Percentiles rank a stretch among this genome's conserved stretches.
Evolutionary conservation across 2,888 invertebrate species (phyloP).

Genomic region (Myathropa florea): DNA sequence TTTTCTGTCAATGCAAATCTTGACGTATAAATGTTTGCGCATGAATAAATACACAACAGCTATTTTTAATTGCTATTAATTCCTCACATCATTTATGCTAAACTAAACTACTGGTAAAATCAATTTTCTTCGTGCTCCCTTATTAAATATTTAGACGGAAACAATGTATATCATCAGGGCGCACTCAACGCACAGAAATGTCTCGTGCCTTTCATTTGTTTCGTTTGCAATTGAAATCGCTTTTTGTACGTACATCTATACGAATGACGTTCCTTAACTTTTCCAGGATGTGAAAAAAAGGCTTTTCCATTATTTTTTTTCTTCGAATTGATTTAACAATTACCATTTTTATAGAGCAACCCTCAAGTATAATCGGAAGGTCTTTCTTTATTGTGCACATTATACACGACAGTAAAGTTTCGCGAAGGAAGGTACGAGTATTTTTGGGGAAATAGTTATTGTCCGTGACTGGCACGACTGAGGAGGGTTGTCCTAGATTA

Average conservation of each 20-base stretch:
- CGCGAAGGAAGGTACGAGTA: conserved; percentile 32
- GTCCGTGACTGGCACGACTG: conserved; percentile 58
- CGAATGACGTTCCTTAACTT: not conserved
- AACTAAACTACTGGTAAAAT: not conserved
- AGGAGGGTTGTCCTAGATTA: conserved; percentile 36
- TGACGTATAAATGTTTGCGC: not conserved
- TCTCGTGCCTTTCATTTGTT: not conserved
- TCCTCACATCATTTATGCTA: not conserved
- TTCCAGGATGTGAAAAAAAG: not conserved
- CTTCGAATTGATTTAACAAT: not conserved
- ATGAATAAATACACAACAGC: not conserved
- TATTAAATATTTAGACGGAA: not conserved
- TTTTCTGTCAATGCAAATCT: not conserved
- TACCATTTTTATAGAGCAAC: conserved; percentile 6
- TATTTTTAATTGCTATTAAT: not conserved
- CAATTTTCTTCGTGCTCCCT: not conserved
- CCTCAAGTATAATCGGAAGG: not conserved
- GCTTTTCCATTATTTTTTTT: not conserved
- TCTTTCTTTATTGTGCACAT: conserved; percentile 16
- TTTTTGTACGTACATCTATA: not conserved
- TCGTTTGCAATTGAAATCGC: not conserved
- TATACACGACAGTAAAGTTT: conserved; percentile 37
- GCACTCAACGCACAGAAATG: not conserved
- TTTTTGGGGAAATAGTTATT: conserved; percentile 56
- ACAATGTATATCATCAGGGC: not conserved